Evolutionary conservation across 2,113 vertebrate genomes (phyloP).

Genomic region (Eptatretus burgeri): DNA sequence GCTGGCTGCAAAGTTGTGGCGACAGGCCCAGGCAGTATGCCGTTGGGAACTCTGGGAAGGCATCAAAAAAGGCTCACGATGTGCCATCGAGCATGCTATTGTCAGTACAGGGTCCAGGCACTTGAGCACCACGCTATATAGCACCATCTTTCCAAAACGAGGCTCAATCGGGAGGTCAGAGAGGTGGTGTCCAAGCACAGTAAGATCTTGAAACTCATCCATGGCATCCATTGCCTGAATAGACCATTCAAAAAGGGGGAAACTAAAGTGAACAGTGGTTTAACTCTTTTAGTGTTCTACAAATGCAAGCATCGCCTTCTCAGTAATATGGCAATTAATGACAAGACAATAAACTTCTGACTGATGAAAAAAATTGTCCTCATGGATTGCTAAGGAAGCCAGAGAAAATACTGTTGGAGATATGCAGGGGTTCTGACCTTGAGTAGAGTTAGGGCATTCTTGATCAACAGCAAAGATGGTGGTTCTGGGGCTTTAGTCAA

Average conservation of each 20-base stretch:
- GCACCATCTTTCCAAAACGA: constrained; percentile 86
- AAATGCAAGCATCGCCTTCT: too few relatives aligned
- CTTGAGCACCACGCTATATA: constrained; percentile 52
- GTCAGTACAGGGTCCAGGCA: constrained; percentile 85
- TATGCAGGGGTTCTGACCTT: constrained; percentile 25
- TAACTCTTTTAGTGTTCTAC: too few relatives aligned
- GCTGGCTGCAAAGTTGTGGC: constrained; percentile 38
- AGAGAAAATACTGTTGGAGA: not conserved
- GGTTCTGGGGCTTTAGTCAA: constrained; percentile 71
- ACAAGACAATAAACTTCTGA: not conserved
- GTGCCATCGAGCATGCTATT: constrained; percentile 59
- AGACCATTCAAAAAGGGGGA: not conserved
- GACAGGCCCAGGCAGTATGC: constrained; percentile 36
- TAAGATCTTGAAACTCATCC: constrained; percentile 58
- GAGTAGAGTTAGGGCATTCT: constrained; percentile 53
- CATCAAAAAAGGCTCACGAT: constrained; percentile 55
- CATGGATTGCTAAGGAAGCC: constrained; percentile 7
- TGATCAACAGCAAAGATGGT: constrained; percentile 38
- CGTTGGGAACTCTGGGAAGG: constrained; percentile 46
- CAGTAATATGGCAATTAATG: not conserved
- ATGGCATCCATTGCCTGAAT: constrained; percentile 60
- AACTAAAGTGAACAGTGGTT: not conserved
- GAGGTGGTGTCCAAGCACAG: constrained; percentile 60
- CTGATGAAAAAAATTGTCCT: constrained; percentile 9
- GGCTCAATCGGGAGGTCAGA: constrained; percentile 65